Base-by-base conservation (phyloP, 2,113 vertebrate species). In the Oplegnathus fasciatus region DNA sequence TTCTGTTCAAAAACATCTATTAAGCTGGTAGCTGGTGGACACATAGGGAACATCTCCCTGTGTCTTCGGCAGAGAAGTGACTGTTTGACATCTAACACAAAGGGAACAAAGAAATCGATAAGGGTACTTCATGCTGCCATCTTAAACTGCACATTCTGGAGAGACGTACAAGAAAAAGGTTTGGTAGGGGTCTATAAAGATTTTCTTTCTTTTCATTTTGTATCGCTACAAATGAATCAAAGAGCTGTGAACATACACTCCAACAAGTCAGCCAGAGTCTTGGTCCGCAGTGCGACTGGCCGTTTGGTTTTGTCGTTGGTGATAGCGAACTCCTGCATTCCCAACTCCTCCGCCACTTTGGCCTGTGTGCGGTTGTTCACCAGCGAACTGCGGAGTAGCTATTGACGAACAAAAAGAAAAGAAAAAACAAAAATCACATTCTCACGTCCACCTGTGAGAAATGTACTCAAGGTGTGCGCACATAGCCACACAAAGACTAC, bases 281-380 rank as follows among this genome's bases (percentile, higher is more conserved):
- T 99, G 62, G 98, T 99, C 61, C 98, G 94, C 9, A 99, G 96
- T 0, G 98, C 97, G 2, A 98, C 97, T 0, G 98, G 98, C 18
- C 98, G 95, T 78, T 99, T 99, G 88, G 98, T 99, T 88, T 99
- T 99, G 94, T 99, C 98, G 1, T 99, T 99, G 75, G 98, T 99
- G 90, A 99, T 99, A 90, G 98, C 98, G 17, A 97, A 99, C 37
- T 99, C 98, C 86, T 99, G 98, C 98, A 99, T 99, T 69, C 98
- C 98, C 93, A 99, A 90, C 88, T 99, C 98, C 93, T 99, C 98
- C 0, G 98, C 98, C 69, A 99, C 98, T 87, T 99, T 99, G 85
- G 98, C 98, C 85, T 99, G 98, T 0, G 98, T 99, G 78, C 98
- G 96, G 94, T 99, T 99, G 92, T 99, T 99, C 79, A 99, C 98